Evolutionary conservation across 2,113 vertebrate genomes (phyloP).

Genomic region (Planiliza haematocheilus): DNA sequence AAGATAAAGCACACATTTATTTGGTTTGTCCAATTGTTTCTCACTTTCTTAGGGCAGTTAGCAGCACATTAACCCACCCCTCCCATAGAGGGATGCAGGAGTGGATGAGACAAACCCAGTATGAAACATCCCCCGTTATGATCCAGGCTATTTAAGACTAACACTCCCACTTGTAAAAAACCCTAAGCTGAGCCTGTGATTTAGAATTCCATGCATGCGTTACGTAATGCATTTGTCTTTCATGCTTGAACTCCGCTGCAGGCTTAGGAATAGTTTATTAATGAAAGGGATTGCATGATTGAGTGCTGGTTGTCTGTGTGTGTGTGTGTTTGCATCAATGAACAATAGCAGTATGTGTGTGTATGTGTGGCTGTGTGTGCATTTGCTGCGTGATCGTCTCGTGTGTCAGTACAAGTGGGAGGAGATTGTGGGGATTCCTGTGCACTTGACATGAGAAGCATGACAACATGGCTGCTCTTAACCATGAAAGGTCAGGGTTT

Average conservation of each 20-base stretch:
- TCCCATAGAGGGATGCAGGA: conserved; percentile 20
- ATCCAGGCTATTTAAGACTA: conserved; percentile 75
- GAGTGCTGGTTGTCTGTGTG: conserved; percentile 52
- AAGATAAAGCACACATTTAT: not conserved
- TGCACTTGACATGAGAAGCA: conserved; percentile 46
- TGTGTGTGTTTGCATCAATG: conserved; percentile 24
- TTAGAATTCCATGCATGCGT: conserved; percentile 78
- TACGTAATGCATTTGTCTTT: conserved; percentile 81
- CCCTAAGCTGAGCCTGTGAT: conserved; percentile 69
- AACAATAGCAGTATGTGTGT: conserved; percentile 22
- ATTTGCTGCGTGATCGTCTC: not conserved
- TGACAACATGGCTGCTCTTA: conserved; percentile 52
- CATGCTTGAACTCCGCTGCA: conserved; percentile 73
- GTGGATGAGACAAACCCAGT: conserved; percentile 43
- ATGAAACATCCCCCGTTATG: conserved; percentile 61
- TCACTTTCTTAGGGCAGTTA: conserved; percentile 18
- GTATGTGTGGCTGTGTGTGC: conserved; percentile 8
- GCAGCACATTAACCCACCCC: conserved; percentile 28
- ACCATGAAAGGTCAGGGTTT: conserved; percentile 60
- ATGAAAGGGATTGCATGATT: conserved; percentile 73
- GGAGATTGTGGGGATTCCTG: conserved; percentile 50
- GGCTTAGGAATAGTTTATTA: conserved; percentile 75
- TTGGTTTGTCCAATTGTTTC: conserved; percentile 2
- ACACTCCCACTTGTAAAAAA: conserved; percentile 76
- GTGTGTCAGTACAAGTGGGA: conserved; percentile 18